phyloP scores from a whole-genome alignment of 2,113 vertebrate genomes.

The Grammomys surdaster region DNA sequence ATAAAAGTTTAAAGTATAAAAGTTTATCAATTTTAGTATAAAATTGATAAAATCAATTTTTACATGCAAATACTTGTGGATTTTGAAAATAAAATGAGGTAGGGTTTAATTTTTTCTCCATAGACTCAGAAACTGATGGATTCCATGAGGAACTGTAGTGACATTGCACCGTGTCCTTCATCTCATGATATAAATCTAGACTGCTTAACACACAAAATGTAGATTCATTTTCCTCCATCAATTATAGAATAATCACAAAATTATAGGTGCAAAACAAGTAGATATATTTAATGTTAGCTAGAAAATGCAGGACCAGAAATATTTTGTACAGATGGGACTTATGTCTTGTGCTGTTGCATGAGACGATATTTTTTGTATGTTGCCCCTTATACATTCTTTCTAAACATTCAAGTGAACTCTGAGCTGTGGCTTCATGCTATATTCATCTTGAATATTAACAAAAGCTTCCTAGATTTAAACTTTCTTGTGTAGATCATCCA shows the following conservation, averaged over 20 bases:
- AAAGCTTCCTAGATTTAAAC: not conserved
- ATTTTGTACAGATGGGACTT: not conserved
- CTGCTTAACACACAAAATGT: not conserved
- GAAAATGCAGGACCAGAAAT: not conserved
- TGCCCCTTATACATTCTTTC: not conserved
- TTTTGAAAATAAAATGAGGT: not conserved
- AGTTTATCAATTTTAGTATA: not conserved
- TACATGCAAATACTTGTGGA: not conserved
- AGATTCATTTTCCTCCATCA: not conserved
- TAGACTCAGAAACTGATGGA: not conserved
- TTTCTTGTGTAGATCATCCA: not conserved
- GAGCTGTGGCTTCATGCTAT: not conserved
- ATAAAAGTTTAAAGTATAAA: no score
- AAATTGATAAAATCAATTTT: not conserved
- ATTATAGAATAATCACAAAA: not conserved
- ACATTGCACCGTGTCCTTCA: not conserved
- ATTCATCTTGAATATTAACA: not conserved
- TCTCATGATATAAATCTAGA: not conserved
- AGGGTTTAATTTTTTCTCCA: not conserved
- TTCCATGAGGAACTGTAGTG: not conserved
- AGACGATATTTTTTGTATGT: not conserved
- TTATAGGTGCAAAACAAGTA: not conserved
- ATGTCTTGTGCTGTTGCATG: not conserved
- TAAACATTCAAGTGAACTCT: not conserved
- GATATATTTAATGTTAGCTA: not conserved